These are phyloP conservation scores for Pseudomyrmex gracilis DNA, from an alignment of 1,140 invertebrate species.

Conservation along the genomic window DNA sequence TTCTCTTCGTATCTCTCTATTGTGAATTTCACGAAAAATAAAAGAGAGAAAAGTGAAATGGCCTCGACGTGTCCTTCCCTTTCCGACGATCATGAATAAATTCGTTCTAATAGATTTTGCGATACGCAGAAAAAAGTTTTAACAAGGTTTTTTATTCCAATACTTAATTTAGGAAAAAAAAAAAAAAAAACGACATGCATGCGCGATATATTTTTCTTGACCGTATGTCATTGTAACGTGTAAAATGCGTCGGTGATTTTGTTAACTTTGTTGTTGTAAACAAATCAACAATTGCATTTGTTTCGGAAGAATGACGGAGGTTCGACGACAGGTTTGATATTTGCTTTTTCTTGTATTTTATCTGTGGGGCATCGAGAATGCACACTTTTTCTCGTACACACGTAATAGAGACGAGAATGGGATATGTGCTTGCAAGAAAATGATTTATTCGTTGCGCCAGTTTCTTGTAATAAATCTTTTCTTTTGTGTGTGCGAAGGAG, in stretches of 20 bases:
- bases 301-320: background rate
- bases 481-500: background rate
- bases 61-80: conserved; percentile 29
- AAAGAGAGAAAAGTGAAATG: conserved; percentile 5
- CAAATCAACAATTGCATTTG: background rate
- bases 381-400: background rate
- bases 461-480: conserved; percentile 14
- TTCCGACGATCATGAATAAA: conserved; percentile 36
- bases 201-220: too few relatives aligned
- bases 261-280: background rate
- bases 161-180: background rate
- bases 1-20: background rate
- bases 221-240: too few relatives aligned
- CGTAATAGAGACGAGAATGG: background rate
- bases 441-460: conserved; percentile 3
- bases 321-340: background rate
- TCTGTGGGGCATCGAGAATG: background rate
- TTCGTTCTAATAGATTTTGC: conserved; percentile 31
- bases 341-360: background rate
- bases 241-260: too few relatives aligned
- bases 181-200: too few relatives aligned
- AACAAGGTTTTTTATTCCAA: conserved; percentile 41
- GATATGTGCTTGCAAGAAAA: conserved; percentile 23
- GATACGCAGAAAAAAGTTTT: conserved; percentile 32
- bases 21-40: conserved; percentile 2